Evolutionary conservation across 2,797 vertebrate species (phyloP), one percentile per base, ranked within the genome.

Genomic region (Anableps anableps): DNA sequence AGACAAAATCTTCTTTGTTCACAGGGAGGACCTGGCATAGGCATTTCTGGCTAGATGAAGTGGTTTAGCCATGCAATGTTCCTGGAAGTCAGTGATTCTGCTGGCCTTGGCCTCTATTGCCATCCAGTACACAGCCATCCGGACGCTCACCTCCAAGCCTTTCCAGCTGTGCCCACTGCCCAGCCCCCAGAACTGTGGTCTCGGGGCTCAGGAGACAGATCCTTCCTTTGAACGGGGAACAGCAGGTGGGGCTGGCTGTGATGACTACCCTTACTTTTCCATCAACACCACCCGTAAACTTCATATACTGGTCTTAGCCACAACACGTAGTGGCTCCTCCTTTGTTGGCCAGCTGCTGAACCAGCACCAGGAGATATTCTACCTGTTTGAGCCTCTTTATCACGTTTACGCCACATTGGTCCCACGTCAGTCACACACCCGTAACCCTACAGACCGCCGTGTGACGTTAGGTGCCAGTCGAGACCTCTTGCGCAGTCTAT

Each of bases 21-120:
- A 36, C 91, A 95, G 95, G 91, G 88, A 93, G 90, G 88, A 93
- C 80, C 92, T 87, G 93, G 91, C 87, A 88, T 89, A 88, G 90
- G 91, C 92, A 81, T 80, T 88, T 86, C 88, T 82, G 73, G 94
- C 95, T 96, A 93, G 93, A 98, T 98, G 97, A 97, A 96, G 97
- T 96, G 95, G 94, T 94, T 94, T 96, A 97, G 97, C 96, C 97
- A 99, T 99, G 98, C 97, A 98, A 96, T 99, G 98, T 96, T 98
- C 98, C 94, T 99, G 98, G 98, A 99, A 99, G 97, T 97, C 97
- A 92, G 97, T 99, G 94, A 96, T 99, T 94, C 95, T 99, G 92
- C 95, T 99, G 89, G 98, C 97, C 88, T 96, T 98, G 96, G 97
- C 97, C 90, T 98, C 98, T 88, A 97, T 99, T 38, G 98, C 97